Evolutionary conservation across 2,113 vertebrate genomes (phyloP), one percentile per base, ranked within the genome.

Genomic region (Malurus elegans): DNA sequence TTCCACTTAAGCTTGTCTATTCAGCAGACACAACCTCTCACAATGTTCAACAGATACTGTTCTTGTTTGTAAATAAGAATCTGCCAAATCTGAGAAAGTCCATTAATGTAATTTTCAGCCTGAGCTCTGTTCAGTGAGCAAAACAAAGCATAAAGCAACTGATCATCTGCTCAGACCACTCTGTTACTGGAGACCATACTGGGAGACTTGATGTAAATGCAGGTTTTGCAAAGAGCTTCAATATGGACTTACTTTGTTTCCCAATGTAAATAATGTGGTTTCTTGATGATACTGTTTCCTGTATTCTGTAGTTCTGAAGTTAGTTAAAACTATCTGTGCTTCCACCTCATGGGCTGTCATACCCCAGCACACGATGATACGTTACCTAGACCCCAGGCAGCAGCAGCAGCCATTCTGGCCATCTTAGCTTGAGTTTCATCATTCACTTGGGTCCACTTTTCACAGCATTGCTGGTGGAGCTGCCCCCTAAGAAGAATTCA

Each of bases 381-480:
- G 15, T 98, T 97, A 99, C 99, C 99, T 95, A 99, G 98, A 40
- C 99, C 99, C 99, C 99, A 99, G 1, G 99, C 99, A 5, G 99
- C 99, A 9, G 99, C 99, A 3, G 99, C 99, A n/a, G 99, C 99
- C 99, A 99, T 99, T 34, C 99, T 98, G 9, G 99, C 99, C 99
- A 99, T 99, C 97, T 99, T 99, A 60, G 99, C 99, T 92, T 99
- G 99, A 14, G 99, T 99, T 86, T 99, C 99, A 84, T 99, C 99
- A 10, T 98, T 99, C 57, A 99, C 99, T 92, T 99, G 98, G 1
- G 99, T 99, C 99, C 99, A 99, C 87, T 99, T 99, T 66, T 99
- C 99, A 96, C 99, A 99, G 98, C 99, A 99, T 47, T 99, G 99
- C 97, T 99, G 99, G 91, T 99, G 99, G 53, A 99, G 98, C 97